Conservation (phyloP, 1,140 invertebrate species). For the roundworm (Caenorhabditis elegans) region WBcel235 BX284606.5:4466001-4466500, state of each 20-base stretch:
- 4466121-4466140: not conserved
- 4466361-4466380: not conserved
- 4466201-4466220: slow-evolving; percentile 20
- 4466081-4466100: too few relatives aligned
- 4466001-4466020: too few relatives aligned
- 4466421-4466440: not conserved
- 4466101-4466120: too few relatives aligned
- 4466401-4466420: not conserved
- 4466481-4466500: not conserved
- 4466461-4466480: not conserved
- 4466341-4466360: not conserved
- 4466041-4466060: too few relatives aligned
- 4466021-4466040: too few relatives aligned
- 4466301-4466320: slow-evolving; percentile 7
- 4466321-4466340: slow-evolving; percentile 28
- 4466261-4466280: not conserved
- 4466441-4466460: slow-evolving; percentile 1
- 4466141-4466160: not conserved
- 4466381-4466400: slow-evolving; percentile 8
- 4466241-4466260: not conserved
- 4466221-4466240: not conserved
- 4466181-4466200: not conserved
- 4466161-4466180: not conserved
- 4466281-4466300: slow-evolving; percentile 1
- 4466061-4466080: too few relatives aligned